Base-by-base conservation (phyloP, 1,140 invertebrate species). In the Whitmania pigra region DNA sequence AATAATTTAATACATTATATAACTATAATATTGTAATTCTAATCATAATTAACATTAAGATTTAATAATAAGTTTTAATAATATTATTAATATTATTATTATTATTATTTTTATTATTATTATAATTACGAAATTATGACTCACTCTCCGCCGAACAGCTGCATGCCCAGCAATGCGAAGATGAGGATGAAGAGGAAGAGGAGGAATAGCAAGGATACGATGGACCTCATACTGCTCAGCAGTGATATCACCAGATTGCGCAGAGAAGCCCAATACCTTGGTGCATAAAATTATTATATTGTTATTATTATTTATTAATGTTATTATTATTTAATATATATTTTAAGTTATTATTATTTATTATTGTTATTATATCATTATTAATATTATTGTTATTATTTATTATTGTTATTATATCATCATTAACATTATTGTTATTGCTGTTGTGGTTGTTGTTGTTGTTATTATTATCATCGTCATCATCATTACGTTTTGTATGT, bases 141-240 rank as follows among this genome's bases (percentile, higher is more conserved):
- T 70, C 53, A 70, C 69, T 70, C 69, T 70, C 97, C 97, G 78
- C 97, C 96, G 83, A 99, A 99, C 54, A 99, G 87, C 85, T 99
- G 96, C 97, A 99, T 99, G 76, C 97, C 97, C 76, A 99, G 89
- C 79, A 99, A 87, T 78, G 97, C 97, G 84, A 99, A 99, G 84
- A 99, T 99, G 75, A 99, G 90, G 83, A 99, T 99, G 88, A 99
- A 99, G 83, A 99, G 88, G 88, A 99, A 99, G 82, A 99, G 92
- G 79, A 99, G 90, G 87, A 99, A 99, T 85, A 99, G 85, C 81
- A 99, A 87, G 77, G 94, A 97, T 83, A 99, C 95, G 84, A 99
- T 99, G 81, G 95, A 98, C 84, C 96, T 89, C 97, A 99, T 99
- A 77, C 94, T 97, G 85, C 94, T 97, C 80, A 99, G 88, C 83